Evolutionary conservation across 1,140 invertebrate genomes (phyloP).

Genomic region (Yoshiicerus persimilis): DNA sequence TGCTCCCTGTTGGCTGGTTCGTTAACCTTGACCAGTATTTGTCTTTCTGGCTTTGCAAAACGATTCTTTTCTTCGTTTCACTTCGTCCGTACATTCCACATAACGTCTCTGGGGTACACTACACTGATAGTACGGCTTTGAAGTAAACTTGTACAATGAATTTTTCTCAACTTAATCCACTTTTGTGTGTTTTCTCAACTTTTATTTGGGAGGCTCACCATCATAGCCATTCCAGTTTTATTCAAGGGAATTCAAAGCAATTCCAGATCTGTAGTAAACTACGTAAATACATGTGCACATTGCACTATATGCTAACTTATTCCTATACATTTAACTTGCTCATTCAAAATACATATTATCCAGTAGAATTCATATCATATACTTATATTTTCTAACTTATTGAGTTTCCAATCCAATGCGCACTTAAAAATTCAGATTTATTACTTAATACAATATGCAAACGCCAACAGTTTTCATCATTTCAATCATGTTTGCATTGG

Average conservation of each 20-base stretch:
- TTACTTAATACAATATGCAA: too few species aligned
- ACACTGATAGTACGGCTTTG: neutral
- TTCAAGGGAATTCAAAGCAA: neutral
- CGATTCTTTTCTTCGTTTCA: neutral
- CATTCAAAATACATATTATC: too few species aligned
- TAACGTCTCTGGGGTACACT: neutral
- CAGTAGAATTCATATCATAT: too few species aligned
- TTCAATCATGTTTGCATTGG: too few species aligned
- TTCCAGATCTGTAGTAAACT: too few species aligned
- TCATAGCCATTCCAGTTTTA: neutral
- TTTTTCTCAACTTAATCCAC: neutral
- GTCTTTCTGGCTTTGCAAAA: neutral
- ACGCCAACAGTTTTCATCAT: too few species aligned
- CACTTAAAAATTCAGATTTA: too few species aligned
- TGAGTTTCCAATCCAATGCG: too few species aligned
- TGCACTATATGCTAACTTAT: too few species aligned
- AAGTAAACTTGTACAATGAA: neutral
- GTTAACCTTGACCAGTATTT: slow-evolving; percentile 13
- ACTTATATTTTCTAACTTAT: too few species aligned
- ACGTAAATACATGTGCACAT: too few species aligned
- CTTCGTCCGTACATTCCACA: neutral
- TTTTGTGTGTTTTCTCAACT: neutral
- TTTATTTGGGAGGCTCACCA: neutral
- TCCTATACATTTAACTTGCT: too few species aligned
- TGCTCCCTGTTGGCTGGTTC: neutral